Conservation (phyloP, 2,888 invertebrate species). For the Euzophera pinguis region DNA sequence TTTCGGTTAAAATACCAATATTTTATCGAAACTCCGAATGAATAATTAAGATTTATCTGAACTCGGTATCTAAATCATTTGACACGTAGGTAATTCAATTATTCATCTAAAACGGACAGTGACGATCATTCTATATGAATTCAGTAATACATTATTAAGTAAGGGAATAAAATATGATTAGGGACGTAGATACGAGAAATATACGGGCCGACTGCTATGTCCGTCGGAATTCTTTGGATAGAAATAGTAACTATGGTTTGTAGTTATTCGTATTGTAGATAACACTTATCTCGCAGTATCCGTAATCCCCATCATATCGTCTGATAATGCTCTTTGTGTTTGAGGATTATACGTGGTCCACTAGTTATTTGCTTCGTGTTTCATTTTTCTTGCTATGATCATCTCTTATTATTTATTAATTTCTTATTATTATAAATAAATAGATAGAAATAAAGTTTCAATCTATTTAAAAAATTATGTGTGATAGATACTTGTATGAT, state of each 20-base stretch:
- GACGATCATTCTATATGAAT: background rate
- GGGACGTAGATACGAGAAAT: background rate
- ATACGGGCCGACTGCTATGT: background rate
- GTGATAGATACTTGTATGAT: too few relatives aligned
- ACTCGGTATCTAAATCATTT: too few relatives aligned
- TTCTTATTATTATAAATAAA: too few relatives aligned
- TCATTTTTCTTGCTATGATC: too few relatives aligned
- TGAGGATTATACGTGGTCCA: background rate
- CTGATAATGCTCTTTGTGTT: background rate
- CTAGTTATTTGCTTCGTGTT: background rate
- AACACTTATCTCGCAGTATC: background rate
- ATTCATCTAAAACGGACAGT: too few relatives aligned
- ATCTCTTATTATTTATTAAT: background rate
- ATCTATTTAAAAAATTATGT: too few relatives aligned
- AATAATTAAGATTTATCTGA: too few relatives aligned
- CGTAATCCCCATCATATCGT: background rate
- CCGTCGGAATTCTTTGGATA: background rate
- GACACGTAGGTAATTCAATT: too few relatives aligned
- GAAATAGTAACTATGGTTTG: background rate
- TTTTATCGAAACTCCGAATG: too few relatives aligned
- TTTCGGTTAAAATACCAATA: too few relatives aligned
- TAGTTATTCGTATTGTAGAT: background rate
- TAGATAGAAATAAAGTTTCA: too few relatives aligned
- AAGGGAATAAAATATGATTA: background rate
- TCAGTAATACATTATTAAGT: background rate